These are phyloP conservation scores for Anoncus sp. DNA, from an alignment of 2,888 invertebrate species.

Conservation along the genomic window DNA sequence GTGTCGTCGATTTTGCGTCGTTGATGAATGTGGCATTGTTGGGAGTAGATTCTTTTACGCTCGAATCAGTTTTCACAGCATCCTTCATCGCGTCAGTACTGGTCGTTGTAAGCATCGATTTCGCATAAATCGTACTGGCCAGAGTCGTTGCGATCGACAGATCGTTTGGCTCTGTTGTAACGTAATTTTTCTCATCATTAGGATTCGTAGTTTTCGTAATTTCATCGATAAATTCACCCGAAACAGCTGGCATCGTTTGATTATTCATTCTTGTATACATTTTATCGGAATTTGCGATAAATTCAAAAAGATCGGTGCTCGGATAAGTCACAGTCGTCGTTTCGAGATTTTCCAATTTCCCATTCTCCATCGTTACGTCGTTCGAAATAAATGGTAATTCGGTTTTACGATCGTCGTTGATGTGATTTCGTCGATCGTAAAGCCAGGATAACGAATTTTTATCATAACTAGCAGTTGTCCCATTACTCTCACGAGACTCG, in stretches of 20 bases:
- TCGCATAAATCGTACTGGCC: neutral
- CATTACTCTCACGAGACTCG: neutral
- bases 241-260: neutral
- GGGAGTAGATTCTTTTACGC: neutral
- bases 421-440: neutral
- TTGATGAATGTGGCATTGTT: neutral
- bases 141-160: constrained; percentile 1
- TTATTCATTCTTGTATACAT: neutral
- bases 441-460: constrained; percentile 19
- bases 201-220: neutral
- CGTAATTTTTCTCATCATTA: neutral
- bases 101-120: neutral
- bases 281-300: neutral
- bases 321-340: constrained; percentile 27
- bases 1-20: constrained; percentile 1
- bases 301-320: neutral
- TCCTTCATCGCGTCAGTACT: neutral
- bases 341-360: constrained; percentile 1
- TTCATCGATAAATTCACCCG: constrained; percentile 1
- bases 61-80: neutral
- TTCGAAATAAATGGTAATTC: constrained; percentile 8
- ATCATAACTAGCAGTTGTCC: neutral
- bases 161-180: constrained; percentile 4
- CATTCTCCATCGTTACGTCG: constrained; percentile 17
- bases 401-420: neutral